Evolutionary conservation across 2,797 vertebrate genomes (phyloP).

Genomic region (Muscicapa striata): DNA sequence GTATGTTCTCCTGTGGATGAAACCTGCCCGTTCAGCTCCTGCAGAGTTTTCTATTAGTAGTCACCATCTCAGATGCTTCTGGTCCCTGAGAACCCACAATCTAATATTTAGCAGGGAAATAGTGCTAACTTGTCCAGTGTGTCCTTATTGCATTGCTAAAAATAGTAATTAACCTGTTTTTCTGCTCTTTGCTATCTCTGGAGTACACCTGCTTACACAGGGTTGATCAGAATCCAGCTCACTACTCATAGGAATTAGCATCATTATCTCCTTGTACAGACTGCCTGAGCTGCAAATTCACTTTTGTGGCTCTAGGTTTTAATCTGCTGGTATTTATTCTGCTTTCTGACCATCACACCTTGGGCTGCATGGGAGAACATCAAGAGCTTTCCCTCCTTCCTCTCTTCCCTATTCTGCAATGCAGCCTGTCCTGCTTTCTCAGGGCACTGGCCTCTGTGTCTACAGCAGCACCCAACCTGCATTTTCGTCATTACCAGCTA

Average conservation of each 20-base stretch:
- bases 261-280: constrained; percentile 50
- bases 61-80: background rate
- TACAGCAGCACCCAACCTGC: background rate
- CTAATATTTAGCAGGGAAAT: background rate
- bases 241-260: constrained; percentile 41
- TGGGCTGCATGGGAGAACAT: background rate
- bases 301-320: background rate
- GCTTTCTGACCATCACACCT: background rate
- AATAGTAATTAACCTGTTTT: constrained; percentile 1
- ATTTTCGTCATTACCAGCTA: background rate
- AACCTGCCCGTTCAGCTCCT: background rate
- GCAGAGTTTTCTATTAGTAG: background rate
- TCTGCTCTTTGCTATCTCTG: background rate
- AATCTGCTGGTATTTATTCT: background rate
- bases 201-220: background rate
- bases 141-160: constrained; percentile 18
- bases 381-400: background rate
- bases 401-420: background rate
- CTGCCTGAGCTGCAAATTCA: constrained; percentile 9
- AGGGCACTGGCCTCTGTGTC: background rate
- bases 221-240: constrained; percentile 46
- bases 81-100: background rate
- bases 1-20: background rate
- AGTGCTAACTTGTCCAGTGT: background rate
- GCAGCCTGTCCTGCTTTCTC: background rate